A percentile compares a stretch with the other conserved stretches of the same genome.
These are phyloP conservation scores for Propithecus coquereli DNA, from an alignment of 2,113 vertebrate species.

Conservation along the genomic window DNA sequence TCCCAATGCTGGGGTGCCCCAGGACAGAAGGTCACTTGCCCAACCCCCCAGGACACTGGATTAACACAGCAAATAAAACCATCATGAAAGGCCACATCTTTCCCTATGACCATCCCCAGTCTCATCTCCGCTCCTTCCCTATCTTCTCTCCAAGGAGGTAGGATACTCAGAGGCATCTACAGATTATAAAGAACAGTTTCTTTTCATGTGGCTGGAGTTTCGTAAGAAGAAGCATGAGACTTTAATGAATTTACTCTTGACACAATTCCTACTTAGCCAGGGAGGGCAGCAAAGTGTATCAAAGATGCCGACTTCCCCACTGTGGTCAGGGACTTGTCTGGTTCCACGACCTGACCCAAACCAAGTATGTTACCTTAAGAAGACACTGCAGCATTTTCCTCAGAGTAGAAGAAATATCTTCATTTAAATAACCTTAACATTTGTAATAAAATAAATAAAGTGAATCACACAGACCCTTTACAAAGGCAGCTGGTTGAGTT, in stretches of 20 bases:
- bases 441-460: constrained; percentile 72
- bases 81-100: neutral
- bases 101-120: neutral
- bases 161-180: neutral
- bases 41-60: neutral
- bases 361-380: neutral
- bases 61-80: neutral
- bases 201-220: neutral
- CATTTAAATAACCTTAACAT: constrained; percentile 69
- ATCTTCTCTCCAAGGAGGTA: constrained; percentile 35
- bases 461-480: neutral
- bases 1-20: neutral
- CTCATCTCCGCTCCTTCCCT: neutral
- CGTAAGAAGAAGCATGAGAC: neutral
- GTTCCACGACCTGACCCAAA: neutral
- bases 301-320: rapidly evolving
- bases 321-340: neutral
- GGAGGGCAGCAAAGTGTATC: neutral
- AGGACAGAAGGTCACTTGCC: neutral
- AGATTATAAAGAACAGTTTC: neutral
- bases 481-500: neutral
- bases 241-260: neutral
- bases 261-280: constrained; percentile 1
- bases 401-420: constrained; percentile 42
- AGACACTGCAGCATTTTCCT: neutral